phyloP scores from a whole-genome alignment of 1,140 invertebrate genomes.

The Heliconius himera region DNA sequence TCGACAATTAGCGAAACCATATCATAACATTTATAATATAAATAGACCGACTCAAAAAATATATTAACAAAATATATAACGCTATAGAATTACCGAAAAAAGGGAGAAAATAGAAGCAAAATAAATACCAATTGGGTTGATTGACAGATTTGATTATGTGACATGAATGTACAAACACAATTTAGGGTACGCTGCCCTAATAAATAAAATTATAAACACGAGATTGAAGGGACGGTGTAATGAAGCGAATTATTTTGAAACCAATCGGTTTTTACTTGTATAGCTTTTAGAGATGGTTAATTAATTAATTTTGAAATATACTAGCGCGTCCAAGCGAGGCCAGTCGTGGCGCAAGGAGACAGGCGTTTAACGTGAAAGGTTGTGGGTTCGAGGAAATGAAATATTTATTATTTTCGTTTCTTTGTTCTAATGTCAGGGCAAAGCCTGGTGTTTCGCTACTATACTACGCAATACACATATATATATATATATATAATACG shows the following conservation, averaged over 20 bases:
- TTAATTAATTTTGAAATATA: background rate
- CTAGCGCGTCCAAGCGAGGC: too few species aligned
- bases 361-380: too few species aligned
- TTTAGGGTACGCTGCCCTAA: constrained; percentile 4
- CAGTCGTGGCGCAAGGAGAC: too few species aligned
- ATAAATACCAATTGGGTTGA: constrained; percentile 22
- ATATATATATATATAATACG: too few species aligned
- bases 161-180: constrained; percentile 22
- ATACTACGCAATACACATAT: too few species aligned
- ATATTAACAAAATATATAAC: background rate
- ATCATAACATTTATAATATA: background rate
- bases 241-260: background rate
- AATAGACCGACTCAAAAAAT: background rate
- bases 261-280: background rate
- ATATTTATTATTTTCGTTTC: too few species aligned
- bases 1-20: too few species aligned
- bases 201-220: constrained; percentile 25
- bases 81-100: background rate
- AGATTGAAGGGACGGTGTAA: constrained; percentile 11
- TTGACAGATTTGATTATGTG: constrained; percentile 26
- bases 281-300: background rate
- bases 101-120: background rate
- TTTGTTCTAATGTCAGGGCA: too few species aligned
- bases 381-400: too few species aligned
- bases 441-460: too few species aligned